Percentiles rank a stretch among this genome's conserved stretches.
Conservation (phyloP, 2,113 vertebrate genomes). For the Ameiurus melas region DNA sequence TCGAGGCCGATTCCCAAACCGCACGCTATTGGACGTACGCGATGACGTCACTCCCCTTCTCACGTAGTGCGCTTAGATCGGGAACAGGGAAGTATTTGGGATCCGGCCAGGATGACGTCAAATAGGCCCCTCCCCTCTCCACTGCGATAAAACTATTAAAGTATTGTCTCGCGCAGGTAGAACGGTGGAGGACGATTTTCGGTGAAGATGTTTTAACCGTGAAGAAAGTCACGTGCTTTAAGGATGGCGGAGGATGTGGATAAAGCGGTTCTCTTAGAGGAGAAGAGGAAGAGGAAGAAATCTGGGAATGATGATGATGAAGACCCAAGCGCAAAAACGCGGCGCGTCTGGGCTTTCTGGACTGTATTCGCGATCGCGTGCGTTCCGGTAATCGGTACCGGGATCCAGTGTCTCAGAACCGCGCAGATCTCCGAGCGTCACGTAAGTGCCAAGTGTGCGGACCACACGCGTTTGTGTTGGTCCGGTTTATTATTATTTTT, state of each 20-base stretch:
- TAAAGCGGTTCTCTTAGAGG: slow-evolving; percentile 50
- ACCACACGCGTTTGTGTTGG: not conserved
- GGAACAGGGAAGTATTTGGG: not conserved
- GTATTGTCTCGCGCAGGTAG: not conserved
- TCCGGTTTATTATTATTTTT: no score
- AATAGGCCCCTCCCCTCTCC: no score
- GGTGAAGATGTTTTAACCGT: not conserved
- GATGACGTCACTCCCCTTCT: not conserved
- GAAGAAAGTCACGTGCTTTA: no score
- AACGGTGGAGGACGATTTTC: not conserved
- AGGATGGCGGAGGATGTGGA: slow-evolving; percentile 76
- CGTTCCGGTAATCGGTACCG: slow-evolving; percentile 69
- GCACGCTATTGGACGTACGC: no score
- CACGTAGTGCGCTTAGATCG: not conserved
- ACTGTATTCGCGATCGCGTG: slow-evolving; percentile 60
- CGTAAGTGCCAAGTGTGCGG: not conserved
- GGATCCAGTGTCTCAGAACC: slow-evolving; percentile 68
- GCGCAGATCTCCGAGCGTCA: slow-evolving; percentile 14
- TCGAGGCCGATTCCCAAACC: not conserved
- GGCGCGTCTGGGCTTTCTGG: slow-evolving; percentile 43
- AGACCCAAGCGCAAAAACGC: not conserved
- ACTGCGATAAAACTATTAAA: not conserved
- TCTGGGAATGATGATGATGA: not conserved
- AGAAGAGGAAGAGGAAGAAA: slow-evolving; percentile 36
- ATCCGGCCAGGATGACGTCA: not conserved